These are phyloP conservation scores for Stenichneumon culpator DNA, from an alignment of 2,888 invertebrate genomes.

Conservation along the genomic window DNA sequence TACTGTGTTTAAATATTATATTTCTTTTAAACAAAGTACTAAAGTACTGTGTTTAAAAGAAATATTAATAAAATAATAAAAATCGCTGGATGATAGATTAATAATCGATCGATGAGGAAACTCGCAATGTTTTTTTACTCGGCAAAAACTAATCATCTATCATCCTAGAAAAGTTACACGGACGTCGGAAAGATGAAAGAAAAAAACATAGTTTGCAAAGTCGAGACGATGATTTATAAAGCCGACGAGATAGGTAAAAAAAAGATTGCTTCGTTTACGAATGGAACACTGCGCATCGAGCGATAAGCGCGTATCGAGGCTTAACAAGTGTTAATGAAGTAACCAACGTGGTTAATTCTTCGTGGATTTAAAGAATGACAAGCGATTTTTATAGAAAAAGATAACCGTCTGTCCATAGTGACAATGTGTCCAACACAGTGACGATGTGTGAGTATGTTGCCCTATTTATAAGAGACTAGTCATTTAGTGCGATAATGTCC, in stretches of 20 bases:
- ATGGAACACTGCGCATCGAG: background rate
- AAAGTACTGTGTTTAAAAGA: background rate
- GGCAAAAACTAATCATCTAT: background rate
- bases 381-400: constrained; percentile 7
- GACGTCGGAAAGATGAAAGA: background rate
- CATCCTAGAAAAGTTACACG: background rate
- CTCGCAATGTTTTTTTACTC: background rate
- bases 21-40: no score
- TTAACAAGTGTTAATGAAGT: constrained; percentile 22
- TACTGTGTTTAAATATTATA: background rate
- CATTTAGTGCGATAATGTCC: constrained; percentile 16
- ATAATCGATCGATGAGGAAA: constrained; percentile 43
- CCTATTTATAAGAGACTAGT: constrained; percentile 23
- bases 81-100: background rate
- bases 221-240: constrained; percentile 3
- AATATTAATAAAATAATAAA: background rate
- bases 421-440: background rate
- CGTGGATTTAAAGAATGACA: constrained; percentile 18
- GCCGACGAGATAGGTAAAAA: background rate
- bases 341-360: background rate
- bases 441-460: background rate
- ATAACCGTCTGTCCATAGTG: background rate
- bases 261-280: constrained; percentile 19
- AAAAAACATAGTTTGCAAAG: background rate
- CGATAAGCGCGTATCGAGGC: constrained; percentile 35